phyloP scores from a whole-genome alignment of 2,888 invertebrate genomes.

The Hololepta plana region DNA sequence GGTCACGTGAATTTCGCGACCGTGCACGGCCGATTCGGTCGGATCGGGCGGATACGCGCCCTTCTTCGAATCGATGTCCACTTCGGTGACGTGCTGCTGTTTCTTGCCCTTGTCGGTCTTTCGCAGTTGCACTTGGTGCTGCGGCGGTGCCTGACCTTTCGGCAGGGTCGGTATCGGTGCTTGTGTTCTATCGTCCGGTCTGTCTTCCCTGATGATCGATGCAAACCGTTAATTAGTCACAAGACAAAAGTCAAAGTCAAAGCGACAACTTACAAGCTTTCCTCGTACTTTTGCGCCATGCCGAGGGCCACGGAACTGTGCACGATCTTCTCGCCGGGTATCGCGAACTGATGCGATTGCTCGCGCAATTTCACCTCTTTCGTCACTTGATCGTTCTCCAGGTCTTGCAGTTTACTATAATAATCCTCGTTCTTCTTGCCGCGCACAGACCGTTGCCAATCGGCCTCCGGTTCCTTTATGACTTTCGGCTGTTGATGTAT shows the following conservation, averaged over 20 bases:
- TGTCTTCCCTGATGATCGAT: constrained; percentile 36
- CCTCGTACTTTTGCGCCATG: constrained; percentile 76
- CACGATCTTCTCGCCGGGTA: constrained; percentile 68
- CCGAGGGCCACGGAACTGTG: constrained; percentile 61
- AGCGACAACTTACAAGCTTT: constrained; percentile 53
- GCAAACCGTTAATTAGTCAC: not conserved
- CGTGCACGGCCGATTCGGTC: constrained; percentile 71
- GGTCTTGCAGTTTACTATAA: constrained; percentile 60
- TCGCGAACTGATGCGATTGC: constrained; percentile 61
- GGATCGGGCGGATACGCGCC: constrained; percentile 44
- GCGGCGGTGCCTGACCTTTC: constrained; percentile 19
- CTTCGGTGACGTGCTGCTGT: constrained; percentile 16
- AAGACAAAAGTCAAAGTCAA: constrained; percentile 1
- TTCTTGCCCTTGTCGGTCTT: constrained; percentile 34
- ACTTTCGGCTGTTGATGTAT: constrained; percentile 37
- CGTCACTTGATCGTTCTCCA: constrained; percentile 70
- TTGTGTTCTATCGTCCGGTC: constrained; percentile 30
- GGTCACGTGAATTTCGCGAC: constrained; percentile 71
- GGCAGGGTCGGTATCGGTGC: constrained; percentile 22
- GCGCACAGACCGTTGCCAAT: constrained; percentile 71
- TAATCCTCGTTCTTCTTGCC: constrained; percentile 70
- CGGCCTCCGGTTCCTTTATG: constrained; percentile 55
- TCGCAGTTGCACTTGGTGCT: constrained; percentile 24
- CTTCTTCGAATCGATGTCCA: constrained; percentile 21
- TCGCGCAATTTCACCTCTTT: constrained; percentile 67